Conservation (phyloP, 2,797 vertebrate genomes). For the Epinephelus awoara region DNA sequence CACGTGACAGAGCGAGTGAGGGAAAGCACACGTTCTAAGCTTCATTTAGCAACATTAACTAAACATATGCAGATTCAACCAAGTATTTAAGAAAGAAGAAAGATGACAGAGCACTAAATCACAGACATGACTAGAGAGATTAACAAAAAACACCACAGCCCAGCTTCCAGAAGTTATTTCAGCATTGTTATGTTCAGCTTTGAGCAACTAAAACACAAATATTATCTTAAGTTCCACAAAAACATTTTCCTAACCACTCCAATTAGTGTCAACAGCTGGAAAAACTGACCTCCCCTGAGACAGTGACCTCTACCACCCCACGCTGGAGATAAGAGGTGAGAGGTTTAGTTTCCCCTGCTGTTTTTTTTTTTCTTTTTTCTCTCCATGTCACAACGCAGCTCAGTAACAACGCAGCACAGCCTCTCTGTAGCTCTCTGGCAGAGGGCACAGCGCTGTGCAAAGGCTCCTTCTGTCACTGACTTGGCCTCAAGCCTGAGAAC, state of each 20-base stretch:
- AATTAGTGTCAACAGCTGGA: conserved; percentile 58
- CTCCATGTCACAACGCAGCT: background rate
- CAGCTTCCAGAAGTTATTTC: conserved; percentile 32
- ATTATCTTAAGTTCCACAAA: conserved; percentile 38
- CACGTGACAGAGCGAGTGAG: conserved; percentile 2
- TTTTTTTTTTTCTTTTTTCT: conserved; percentile 22
- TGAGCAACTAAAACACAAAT: conserved; percentile 37
- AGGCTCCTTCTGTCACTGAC: conserved; percentile 72
- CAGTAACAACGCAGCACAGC: conserved; percentile 45
- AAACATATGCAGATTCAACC: background rate
- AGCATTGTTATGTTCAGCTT: conserved; percentile 35
- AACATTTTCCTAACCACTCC: conserved; percentile 56
- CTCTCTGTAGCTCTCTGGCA: conserved; percentile 57
- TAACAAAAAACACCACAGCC: conserved; percentile 8
- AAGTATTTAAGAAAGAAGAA: background rate
- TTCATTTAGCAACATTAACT: conserved; percentile 17
- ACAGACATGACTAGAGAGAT: background rate
- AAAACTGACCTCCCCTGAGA: conserved; percentile 43
- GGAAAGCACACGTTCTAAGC: background rate
- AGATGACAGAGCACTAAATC: background rate
- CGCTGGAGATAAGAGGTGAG: conserved; percentile 44
- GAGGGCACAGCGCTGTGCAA: conserved; percentile 62
- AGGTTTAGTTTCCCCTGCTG: conserved; percentile 26
- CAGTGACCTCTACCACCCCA: conserved; percentile 36
- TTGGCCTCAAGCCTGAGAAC: conserved; percentile 72